Conservation (phyloP, 2,797 vertebrate species). For the Ptychobarbus kaznakovi region DNA sequence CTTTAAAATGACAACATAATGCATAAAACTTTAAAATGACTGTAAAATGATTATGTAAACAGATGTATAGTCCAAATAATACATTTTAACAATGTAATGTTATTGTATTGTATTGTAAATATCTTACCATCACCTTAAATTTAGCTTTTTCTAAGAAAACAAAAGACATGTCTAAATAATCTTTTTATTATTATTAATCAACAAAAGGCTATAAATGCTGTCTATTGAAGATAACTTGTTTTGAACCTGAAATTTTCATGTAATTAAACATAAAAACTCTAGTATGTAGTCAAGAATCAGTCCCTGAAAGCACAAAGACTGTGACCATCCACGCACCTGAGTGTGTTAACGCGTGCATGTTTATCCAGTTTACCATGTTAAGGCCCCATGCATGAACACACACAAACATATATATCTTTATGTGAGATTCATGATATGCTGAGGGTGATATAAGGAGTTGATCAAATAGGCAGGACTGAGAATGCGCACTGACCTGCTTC, state of each 20-base stretch:
- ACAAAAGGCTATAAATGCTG: not conserved
- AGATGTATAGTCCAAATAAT: not conserved
- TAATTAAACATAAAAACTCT: not conserved
- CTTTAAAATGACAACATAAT: not conserved
- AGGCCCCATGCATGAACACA: not conserved
- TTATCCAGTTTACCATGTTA: not conserved
- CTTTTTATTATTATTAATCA: not conserved
- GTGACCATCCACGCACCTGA: not conserved
- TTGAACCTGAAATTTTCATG: not conserved
- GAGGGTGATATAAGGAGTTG: slow-evolving; percentile 7
- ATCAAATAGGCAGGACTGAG: slow-evolving; percentile 27
- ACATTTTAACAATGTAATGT: too few relatives aligned
- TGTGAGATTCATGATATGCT: not conserved
- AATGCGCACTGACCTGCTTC: slow-evolving; percentile 51
- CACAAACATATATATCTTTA: not conserved
- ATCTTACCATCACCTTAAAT: not conserved
- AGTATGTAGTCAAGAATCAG: not conserved
- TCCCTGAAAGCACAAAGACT: not conserved
- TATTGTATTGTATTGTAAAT: not conserved
- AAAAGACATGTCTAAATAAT: not conserved
- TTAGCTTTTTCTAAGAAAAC: not conserved
- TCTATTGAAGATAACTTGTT: not conserved
- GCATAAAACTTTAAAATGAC: not conserved
- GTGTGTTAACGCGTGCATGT: slow-evolving; percentile 12
- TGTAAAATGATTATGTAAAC: not conserved